A percentile compares a stretch with the other conserved stretches of the same genome.
phyloP scores from a whole-genome alignment of 2,888 invertebrate genomes.

The Chaetoderma sp. region DNA sequence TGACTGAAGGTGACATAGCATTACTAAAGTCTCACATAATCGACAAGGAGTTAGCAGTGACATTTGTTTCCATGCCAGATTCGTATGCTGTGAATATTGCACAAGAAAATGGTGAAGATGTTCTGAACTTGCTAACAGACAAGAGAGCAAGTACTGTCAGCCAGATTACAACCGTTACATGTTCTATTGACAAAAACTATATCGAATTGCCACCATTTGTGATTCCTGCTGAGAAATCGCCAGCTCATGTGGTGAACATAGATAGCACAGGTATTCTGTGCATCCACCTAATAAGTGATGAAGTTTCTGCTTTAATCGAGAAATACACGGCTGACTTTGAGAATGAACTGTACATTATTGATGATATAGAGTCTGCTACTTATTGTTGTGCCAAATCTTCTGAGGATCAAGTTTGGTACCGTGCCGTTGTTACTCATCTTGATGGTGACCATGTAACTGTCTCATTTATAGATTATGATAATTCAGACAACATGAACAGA shows the following conservation, averaged over 20 bases:
- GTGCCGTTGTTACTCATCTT: conserved; percentile 44
- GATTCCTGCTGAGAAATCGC: conserved; percentile 12
- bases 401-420: conserved; percentile 55
- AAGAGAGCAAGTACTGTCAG: too few species aligned
- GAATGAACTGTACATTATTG: background rate
- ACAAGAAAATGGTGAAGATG: too few species aligned
- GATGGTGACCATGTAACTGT: conserved; percentile 38
- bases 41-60: too few species aligned
- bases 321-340: conserved; percentile 28
- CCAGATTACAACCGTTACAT: too few species aligned
- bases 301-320: conserved; percentile 37
- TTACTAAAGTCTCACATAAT: too few species aligned
- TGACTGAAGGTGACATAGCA: too few species aligned
- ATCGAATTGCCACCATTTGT: too few species aligned
- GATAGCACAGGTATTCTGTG: conserved; percentile 44
- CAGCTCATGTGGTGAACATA: conserved; percentile 42
- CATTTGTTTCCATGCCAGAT: too few species aligned
- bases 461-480: conserved; percentile 65
- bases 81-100: too few species aligned
- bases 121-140: too few species aligned
- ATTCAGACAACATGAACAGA: conserved; percentile 47
- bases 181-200: too few species aligned
- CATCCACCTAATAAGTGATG: conserved; percentile 39
- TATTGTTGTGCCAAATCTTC: conserved; percentile 49
- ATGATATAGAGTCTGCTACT: conserved; percentile 28